Base-by-base conservation (phyloP, 2,888 invertebrate genomes). In the Hydroisotoma schaefferi region DNA sequence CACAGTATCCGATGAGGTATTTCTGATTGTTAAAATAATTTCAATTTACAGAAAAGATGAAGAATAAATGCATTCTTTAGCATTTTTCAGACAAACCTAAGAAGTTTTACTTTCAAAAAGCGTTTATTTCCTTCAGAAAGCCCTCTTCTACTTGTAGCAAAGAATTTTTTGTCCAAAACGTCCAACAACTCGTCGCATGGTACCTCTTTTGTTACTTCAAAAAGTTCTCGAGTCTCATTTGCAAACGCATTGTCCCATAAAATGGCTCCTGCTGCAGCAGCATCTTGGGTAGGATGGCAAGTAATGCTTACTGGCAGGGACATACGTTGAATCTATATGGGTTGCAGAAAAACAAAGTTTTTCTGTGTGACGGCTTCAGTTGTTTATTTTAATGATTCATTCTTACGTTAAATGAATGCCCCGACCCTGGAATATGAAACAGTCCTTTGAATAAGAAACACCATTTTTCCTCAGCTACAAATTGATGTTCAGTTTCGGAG, bases 171-270 rank as follows among this genome's bases (percentile, higher is more conserved):
- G 22, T 57, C 26, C 6, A 60, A 37, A n/a, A 43, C 43, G 47
- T 59, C 38, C 33, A 63, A 49, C 15, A 63, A 29, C 6, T 20
- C 5, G 2, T 22, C 18, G 44, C 54, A 57, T 3, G 47, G 23
- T 23, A 63, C 57, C 2, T 43, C 48, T 20, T 59, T 44, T 1
- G 60, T 48, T 15, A 60, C 63, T 1, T 57, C 26, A 37, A 63
- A 57, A 18, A 20, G 25, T 26, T 26, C 18, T 3, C 63, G 55
- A 4, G 25, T 33, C 15, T 38, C 22, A 0, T 20, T 10, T 1
- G 63, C 23, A 57, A 60, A 60, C 27, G 54, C 63, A 47, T 63
- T 60, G 40, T 60, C 54, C 63, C 63, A 63, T 4, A 63, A 12
- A 2, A 63, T 33, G 10, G 56, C 25, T 8, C 46, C 54, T 57